Evolutionary conservation across 2,888 invertebrate species (phyloP).

Genomic region (Disparrhopalites patrizii): DNA sequence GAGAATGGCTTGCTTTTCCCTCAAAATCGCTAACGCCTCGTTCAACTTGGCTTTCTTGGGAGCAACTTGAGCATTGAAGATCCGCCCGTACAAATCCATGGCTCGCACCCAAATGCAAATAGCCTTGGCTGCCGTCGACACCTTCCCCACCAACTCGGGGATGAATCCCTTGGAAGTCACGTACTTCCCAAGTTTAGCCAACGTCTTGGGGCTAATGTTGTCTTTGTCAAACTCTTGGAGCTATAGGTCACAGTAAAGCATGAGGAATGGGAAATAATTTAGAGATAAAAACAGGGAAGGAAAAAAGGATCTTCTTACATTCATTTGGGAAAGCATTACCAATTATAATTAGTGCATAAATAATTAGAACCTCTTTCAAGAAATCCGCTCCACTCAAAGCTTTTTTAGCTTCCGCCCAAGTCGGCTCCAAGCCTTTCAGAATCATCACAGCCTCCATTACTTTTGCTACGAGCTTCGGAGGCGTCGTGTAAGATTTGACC

Average conservation of each 20-base stretch:
- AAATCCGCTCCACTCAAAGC: slow-evolving; percentile 79
- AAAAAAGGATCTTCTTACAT: background rate
- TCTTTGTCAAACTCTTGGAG: slow-evolving; percentile 83
- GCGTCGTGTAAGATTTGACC: slow-evolving; percentile 83
- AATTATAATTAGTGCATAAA: background rate
- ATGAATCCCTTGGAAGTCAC: slow-evolving; percentile 78
- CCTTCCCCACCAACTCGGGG: slow-evolving; percentile 78
- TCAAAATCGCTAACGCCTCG: slow-evolving; percentile 68
- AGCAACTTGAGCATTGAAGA: slow-evolving; percentile 69
- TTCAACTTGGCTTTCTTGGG: slow-evolving; percentile 80
- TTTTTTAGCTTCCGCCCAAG: slow-evolving; percentile 82
- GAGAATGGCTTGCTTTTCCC: slow-evolving; percentile 73
- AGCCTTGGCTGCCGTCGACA: slow-evolving; percentile 80
- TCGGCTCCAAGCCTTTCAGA: slow-evolving; percentile 69
- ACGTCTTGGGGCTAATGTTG: slow-evolving; percentile 74
- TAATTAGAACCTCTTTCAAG: slow-evolving; percentile 57
- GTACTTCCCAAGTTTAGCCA: slow-evolving; percentile 75
- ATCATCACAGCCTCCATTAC: slow-evolving; percentile 88
- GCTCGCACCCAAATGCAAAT: slow-evolving; percentile 87
- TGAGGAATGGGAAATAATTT: background rate
- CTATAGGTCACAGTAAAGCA: slow-evolving; percentile 31
- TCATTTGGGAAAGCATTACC: too few relatives aligned
- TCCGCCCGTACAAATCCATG: slow-evolving; percentile 84
- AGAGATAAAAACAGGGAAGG: too few relatives aligned
- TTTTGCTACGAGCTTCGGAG: slow-evolving; percentile 82